Base-by-base conservation (phyloP, 1,140 invertebrate species). In the Tyrophagus putrescentiae region DNA sequence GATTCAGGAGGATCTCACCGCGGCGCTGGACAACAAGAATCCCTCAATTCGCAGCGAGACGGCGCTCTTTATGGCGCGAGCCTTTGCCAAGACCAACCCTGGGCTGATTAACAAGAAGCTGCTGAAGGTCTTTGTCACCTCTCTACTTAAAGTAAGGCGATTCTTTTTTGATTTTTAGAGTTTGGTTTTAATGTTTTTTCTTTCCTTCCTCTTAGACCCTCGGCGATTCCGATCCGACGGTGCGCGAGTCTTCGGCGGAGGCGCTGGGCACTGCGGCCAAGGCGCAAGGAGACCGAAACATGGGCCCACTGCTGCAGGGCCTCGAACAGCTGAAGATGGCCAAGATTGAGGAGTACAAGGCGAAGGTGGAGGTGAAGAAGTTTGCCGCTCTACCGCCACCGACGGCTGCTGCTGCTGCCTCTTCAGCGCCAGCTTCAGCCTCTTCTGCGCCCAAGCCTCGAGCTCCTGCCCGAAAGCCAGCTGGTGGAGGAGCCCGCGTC, bases 201-300 rank as follows among this genome's bases (percentile, higher is more conserved):
- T 21, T 44, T 44, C 34, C 36, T 53, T 64, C 21, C 59, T 54
- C 42, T 57, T 69, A 76, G 73, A 83, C 85, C 9, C 70, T 93
- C 0, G 90, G 89, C 67, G 88, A 91, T 73, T 68, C 76, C 78
- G 89, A 94, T 78, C 84, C 84, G 1, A 74, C 73, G 1, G 89
- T 93, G 0, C 75, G 89, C 68, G 89, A 93, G 68, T 81, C 80
- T 64, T 81, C 85, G 1, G 84, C 87, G 4, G 85, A 92, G 71
- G 91, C 92, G 1, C 71, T 98, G 7, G 94, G 92, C n/a, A 92
- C 88, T 0, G 81, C 88, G 1, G 84, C 92, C 76, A 97, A 95
- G 73, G 77, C 94, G 1, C 83, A 95, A 11, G 85, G 91, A 21
- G 94, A 98, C 68, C 94, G 93, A 72, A 78, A 81, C 16, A 83